Percentiles rank a stretch among this genome's conserved stretches.
Evolutionary conservation across 2,888 invertebrate genomes (phyloP).

Genomic region (Protophormia terraenovae): DNA sequence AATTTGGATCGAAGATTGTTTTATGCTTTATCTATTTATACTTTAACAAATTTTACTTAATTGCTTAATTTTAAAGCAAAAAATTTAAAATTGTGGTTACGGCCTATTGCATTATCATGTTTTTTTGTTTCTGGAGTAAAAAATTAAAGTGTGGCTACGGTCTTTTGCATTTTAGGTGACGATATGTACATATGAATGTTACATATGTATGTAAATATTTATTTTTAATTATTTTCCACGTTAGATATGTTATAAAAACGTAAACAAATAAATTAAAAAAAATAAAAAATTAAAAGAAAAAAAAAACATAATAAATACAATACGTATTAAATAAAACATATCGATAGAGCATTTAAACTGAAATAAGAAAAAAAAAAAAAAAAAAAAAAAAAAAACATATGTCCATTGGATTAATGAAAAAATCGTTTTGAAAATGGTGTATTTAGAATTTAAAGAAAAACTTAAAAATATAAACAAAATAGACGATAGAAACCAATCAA

Average conservation of each 20-base stretch:
- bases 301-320: neutral
- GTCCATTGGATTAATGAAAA: constrained; percentile 14
- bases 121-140: too few relatives aligned
- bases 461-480: constrained; percentile 15
- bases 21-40: too few relatives aligned
- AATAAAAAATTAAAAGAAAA: neutral
- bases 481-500: constrained; percentile 52
- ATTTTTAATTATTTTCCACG: neutral
- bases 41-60: too few relatives aligned
- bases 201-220: neutral
- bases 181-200: too few relatives aligned
- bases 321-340: neutral
- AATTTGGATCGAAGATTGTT: too few relatives aligned
- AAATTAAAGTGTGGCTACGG: too few relatives aligned
- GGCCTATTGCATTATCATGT: too few relatives aligned
- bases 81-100: too few relatives aligned
- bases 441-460: constrained; percentile 31
- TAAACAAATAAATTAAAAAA: neutral
- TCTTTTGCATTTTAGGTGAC: too few relatives aligned
- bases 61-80: too few relatives aligned
- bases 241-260: neutral
- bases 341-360: neutral
- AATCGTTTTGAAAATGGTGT: constrained; percentile 43
- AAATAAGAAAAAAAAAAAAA: neutral
- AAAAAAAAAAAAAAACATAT: neutral